phyloP scores from a whole-genome alignment of 1,140 invertebrate genomes.

The Lucilia sericata region DNA sequence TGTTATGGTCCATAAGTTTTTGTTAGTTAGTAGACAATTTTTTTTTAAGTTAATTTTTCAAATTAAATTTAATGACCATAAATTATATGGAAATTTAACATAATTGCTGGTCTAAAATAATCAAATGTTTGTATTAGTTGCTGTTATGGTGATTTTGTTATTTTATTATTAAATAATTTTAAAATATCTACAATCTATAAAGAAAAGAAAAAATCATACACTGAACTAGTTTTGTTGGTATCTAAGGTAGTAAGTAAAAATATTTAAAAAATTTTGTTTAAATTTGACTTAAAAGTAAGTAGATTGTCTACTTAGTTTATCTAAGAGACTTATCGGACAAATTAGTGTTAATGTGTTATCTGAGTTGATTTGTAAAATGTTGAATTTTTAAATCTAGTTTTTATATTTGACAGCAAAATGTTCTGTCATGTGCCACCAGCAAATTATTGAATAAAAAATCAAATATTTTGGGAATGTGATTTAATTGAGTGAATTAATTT shows the following conservation, averaged over 20 bases:
- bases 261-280: not conserved
- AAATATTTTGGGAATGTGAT: too few relatives aligned
- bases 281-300: not conserved
- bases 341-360: slow-evolving; percentile 42
- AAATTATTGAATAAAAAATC: too few relatives aligned
- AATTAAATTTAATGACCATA: slow-evolving; percentile 43
- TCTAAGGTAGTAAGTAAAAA: not conserved
- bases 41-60: slow-evolving; percentile 25
- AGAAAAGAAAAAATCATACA: not conserved
- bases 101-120: slow-evolving; percentile 19
- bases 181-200: not conserved
- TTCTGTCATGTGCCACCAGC: too few relatives aligned
- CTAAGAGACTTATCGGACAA: slow-evolving; percentile 33
- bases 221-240: not conserved
- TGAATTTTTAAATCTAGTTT: slow-evolving; percentile 7
- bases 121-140: slow-evolving; percentile 22
- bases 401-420: not conserved
- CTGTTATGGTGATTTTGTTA: not conserved
- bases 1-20: not conserved
- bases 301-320: slow-evolving; percentile 14
- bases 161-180: not conserved
- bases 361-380: slow-evolving; percentile 29
- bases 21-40: not conserved
- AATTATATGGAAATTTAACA: slow-evolving; percentile 42
- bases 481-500: too few relatives aligned